phyloP scores from a whole-genome alignment of 2,113 vertebrate genomes.

The Anoplopoma fimbria region DNA sequence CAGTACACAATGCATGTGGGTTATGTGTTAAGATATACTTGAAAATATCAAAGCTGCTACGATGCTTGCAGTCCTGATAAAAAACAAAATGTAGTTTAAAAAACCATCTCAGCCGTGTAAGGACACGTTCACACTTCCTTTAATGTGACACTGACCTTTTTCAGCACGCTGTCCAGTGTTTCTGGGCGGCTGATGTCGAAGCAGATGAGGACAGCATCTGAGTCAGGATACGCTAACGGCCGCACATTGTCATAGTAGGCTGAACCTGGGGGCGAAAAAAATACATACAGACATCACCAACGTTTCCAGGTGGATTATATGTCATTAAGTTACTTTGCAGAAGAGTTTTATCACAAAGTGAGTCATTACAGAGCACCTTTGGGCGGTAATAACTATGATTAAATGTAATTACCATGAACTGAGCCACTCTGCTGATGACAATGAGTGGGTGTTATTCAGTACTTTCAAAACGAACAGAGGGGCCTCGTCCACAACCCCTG shows the following conservation, averaged over 20 bases:
- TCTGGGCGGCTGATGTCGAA: constrained; percentile 82
- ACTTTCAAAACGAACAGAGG: constrained; percentile 36
- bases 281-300: constrained; percentile 27
- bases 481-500: constrained; percentile 25
- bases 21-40: neutral
- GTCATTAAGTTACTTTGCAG: constrained; percentile 26
- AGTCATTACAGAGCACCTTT: constrained; percentile 52
- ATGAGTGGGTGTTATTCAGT: constrained; percentile 63
- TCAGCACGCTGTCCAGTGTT: constrained; percentile 79
- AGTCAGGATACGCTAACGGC: constrained; percentile 77
- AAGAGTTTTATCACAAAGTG: constrained; percentile 32
- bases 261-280: constrained; percentile 65
- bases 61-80: neutral
- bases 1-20: neutral
- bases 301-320: constrained; percentile 21
- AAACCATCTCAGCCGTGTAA: neutral
- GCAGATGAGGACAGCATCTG: constrained; percentile 81
- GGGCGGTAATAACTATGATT: constrained; percentile 60
- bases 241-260: constrained; percentile 81
- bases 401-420: constrained; percentile 57
- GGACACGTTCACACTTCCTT: constrained; percentile 30
- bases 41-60: constrained; percentile 1
- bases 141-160: constrained; percentile 77
- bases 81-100: constrained; percentile 2
- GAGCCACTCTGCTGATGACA: constrained; percentile 39